These are phyloP conservation scores for Heliconius eleuchia DNA, from an alignment of 1,140 invertebrate genomes.

Conservation along the genomic window DNA sequence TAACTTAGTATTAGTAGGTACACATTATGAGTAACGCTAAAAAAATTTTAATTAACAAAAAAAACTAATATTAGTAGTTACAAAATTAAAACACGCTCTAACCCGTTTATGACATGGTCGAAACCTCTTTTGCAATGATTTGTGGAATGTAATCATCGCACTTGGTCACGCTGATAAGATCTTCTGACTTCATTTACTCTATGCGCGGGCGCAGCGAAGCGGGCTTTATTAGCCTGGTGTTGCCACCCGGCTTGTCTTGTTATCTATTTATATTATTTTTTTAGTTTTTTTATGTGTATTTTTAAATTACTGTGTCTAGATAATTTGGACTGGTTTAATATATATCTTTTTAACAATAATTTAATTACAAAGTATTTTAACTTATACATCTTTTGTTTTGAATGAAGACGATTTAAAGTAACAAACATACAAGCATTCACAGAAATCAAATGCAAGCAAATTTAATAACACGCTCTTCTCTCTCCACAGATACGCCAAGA, in stretches of 20 bases:
- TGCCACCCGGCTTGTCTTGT: conserved; percentile 47
- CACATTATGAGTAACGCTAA: background rate
- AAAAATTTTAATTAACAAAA: background rate
- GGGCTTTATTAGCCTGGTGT: conserved; percentile 61
- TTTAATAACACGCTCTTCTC: conserved; percentile 63
- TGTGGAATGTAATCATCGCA: conserved; percentile 39
- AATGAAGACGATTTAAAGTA: too few relatives aligned
- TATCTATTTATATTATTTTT: background rate
- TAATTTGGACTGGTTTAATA: too few relatives aligned
- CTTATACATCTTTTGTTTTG: too few relatives aligned
- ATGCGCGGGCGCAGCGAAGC: conserved; percentile 60
- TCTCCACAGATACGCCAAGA: conserved; percentile 97
- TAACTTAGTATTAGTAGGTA: background rate
- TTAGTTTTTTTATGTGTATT: background rate
- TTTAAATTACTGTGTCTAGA: background rate
- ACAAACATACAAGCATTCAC: background rate
- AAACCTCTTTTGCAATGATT: conserved; percentile 39
- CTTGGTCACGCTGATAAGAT: conserved; percentile 39
- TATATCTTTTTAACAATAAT: too few relatives aligned
- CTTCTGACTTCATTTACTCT: conserved; percentile 47
- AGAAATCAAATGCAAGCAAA: background rate
- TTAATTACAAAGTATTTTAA: too few relatives aligned
- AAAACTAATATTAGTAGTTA: background rate
- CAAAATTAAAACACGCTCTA: conserved; percentile 5
- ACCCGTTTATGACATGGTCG: conserved; percentile 26